Percentiles rank a stretch among this genome's conserved stretches.
These are phyloP conservation scores for Lochmaea capreae DNA, from an alignment of 2,888 invertebrate genomes.

Conservation along the genomic window DNA sequence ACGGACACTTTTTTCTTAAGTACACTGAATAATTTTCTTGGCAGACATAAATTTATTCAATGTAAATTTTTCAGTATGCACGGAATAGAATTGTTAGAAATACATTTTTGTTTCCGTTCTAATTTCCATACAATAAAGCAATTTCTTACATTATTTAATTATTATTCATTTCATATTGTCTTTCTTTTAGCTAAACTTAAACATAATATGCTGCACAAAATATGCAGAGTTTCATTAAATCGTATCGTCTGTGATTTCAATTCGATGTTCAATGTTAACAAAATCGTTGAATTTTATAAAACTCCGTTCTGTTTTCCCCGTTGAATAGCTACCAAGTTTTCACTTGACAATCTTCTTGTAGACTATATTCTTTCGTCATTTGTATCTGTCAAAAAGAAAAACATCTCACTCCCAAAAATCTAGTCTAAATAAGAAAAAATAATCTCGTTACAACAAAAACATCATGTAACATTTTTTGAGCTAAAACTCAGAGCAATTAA, in stretches of 20 bases:
- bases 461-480: slow-evolving; percentile 28
- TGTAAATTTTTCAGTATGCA: too few species aligned
- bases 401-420: slow-evolving; percentile 68
- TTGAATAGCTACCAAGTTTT: slow-evolving; percentile 47
- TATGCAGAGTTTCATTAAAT: slow-evolving; percentile 34
- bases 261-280: slow-evolving; percentile 34
- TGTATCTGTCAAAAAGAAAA: slow-evolving; percentile 77
- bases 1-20: too few species aligned
- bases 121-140: background rate
- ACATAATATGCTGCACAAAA: slow-evolving; percentile 19
- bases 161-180: slow-evolving; percentile 30
- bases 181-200: slow-evolving; percentile 25
- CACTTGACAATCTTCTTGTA: slow-evolving; percentile 41
- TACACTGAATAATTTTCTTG: too few species aligned
- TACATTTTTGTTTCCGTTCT: background rate
- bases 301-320: slow-evolving; percentile 13
- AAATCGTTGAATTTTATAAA: slow-evolving; percentile 33
- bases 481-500: background rate
- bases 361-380: slow-evolving; percentile 78
- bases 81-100: too few species aligned
- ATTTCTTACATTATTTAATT: slow-evolving; percentile 24
- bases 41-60: too few species aligned
- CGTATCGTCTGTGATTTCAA: background rate
- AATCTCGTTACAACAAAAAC: slow-evolving; percentile 67
- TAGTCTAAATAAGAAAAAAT: slow-evolving; percentile 48